Percentiles rank a stretch among this genome's conserved stretches.
phyloP scores from a whole-genome alignment of 2,888 invertebrate species.

The Dryomyza anilis region DNA sequence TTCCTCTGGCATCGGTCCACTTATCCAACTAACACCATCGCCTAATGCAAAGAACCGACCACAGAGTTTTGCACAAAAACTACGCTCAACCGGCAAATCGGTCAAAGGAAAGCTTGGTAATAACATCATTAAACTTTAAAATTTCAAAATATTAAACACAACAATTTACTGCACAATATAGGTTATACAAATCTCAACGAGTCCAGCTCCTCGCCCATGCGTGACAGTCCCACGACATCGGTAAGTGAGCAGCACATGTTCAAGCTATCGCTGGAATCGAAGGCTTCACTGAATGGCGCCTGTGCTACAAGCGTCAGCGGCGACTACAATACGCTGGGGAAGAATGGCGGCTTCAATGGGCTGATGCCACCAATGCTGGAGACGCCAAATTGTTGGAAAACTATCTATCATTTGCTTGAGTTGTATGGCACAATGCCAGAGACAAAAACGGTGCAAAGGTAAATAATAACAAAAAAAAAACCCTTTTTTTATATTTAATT shows the following conservation, averaged over 20 bases:
- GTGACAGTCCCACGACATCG: slow-evolving; percentile 68
- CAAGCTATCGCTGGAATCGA: slow-evolving; percentile 56
- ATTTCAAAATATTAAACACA: not conserved
- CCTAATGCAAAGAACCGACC: slow-evolving; percentile 66
- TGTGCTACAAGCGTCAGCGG: slow-evolving; percentile 56
- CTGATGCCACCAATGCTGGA: slow-evolving; percentile 48
- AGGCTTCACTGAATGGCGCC: slow-evolving; percentile 58
- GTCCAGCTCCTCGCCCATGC: slow-evolving; percentile 71
- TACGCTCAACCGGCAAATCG: slow-evolving; percentile 82
- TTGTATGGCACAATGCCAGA: slow-evolving; percentile 94
- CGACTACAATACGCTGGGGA: slow-evolving; percentile 54
- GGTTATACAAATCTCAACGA: slow-evolving; percentile 84
- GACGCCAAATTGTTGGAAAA: slow-evolving; percentile 89
- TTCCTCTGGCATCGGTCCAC: slow-evolving; percentile 51
- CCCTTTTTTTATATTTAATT: not conserved
- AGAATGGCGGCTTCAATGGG: slow-evolving; percentile 45
- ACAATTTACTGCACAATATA: slow-evolving; percentile 14
- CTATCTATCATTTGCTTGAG: slow-evolving; percentile 88
- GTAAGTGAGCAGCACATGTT: slow-evolving; percentile 55
- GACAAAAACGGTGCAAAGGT: slow-evolving; percentile 78
- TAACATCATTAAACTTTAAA: not conserved
- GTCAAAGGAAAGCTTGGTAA: slow-evolving; percentile 71
- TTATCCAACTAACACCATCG: slow-evolving; percentile 59
- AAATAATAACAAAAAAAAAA: slow-evolving; percentile 16
- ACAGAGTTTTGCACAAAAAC: slow-evolving; percentile 86